phyloP scores from a whole-genome alignment of 2,797 vertebrate species.

The Spondyliosoma cantharus region DNA sequence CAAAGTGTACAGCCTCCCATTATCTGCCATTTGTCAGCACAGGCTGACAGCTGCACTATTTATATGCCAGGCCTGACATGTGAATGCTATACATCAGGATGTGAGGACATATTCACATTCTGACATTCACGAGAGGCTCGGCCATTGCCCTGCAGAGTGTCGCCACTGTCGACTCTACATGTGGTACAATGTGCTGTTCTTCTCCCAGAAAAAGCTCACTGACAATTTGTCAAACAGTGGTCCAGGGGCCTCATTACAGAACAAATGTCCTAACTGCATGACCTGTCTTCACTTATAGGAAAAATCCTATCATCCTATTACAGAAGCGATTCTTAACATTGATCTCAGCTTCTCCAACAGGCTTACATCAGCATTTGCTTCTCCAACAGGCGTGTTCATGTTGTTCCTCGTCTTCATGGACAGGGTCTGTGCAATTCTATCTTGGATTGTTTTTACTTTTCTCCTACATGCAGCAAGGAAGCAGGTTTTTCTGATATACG shows the following conservation, averaged over 20 bases:
- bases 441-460: too few species aligned
- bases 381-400: too few species aligned
- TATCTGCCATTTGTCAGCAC: slow-evolving; percentile 74
- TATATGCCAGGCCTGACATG: slow-evolving; percentile 75
- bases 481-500: too few species aligned
- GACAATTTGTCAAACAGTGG: slow-evolving; percentile 49
- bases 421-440: too few species aligned
- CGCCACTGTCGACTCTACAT: slow-evolving; percentile 35
- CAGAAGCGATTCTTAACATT: too few species aligned
- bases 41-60: slow-evolving; percentile 77
- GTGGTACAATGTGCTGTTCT: slow-evolving; percentile 29
- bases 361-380: too few species aligned
- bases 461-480: too few species aligned
- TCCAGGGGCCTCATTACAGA: not conserved
- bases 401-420: too few species aligned
- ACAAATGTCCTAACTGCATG: too few species aligned
- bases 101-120: slow-evolving; percentile 67
- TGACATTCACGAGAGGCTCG: slow-evolving; percentile 66
- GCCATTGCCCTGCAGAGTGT: slow-evolving; percentile 28
- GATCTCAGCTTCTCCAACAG: too few species aligned
- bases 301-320: too few species aligned
- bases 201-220: slow-evolving; percentile 43
- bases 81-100: slow-evolving; percentile 75
- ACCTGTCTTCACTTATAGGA: too few species aligned
- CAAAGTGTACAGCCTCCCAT: slow-evolving; percentile 67